Base-by-base conservation (phyloP, 2,888 invertebrate genomes). In the Phalangium opilio region DNA sequence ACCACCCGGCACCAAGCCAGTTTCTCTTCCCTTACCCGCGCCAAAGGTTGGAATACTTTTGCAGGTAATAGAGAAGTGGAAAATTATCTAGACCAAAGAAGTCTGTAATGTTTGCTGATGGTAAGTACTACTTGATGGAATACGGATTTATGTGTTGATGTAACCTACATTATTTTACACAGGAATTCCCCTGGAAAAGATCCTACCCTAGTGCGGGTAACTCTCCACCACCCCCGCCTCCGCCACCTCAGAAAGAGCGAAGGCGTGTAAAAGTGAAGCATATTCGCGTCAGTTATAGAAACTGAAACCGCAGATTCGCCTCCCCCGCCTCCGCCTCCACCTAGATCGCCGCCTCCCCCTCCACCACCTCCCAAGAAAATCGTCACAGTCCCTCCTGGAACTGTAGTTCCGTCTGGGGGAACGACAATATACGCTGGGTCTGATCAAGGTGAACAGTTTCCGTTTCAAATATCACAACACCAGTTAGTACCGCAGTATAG, bases 11-110 rank as follows among this genome's bases (percentile, higher is more conserved):
- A 43, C 44, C 11, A 47, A 41, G 15, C 34, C 19, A 5, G 41
- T 43, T 17, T 45, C 46, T 32, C 42, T 49, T 8, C 41, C 39
- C 34, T 34, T 49, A 12, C 54, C 47, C 3, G 36, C 48, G 17
- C 56, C 57, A 8, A 55, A 56, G 41, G 49, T 52, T 14, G 57
- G 57, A 10, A 57, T 57, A 43, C 27, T 57, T 10, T 27, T 55
- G 8, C 51, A 50, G 50, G 51, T 1, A 45, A 49, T 18, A 36
- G 55, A 2, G 55, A 56, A n/a, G 36, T 46, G 10, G 43, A 47
- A n/a, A 15, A 44, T 19, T 27, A 7, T 27, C 27, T 27, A 35
- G 43, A 12, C 27, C 27, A 4, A 27, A 27, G 27, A 27, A 27
- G 27, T 27, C 27, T 27, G 27, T 27, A 7, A 27, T 27, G 27